A percentile compares a stretch with the other conserved stretches of the same genome.
phyloP scores from a whole-genome alignment of 2,888 invertebrate genomes.

The Pyrochroa serraticornis region DNA sequence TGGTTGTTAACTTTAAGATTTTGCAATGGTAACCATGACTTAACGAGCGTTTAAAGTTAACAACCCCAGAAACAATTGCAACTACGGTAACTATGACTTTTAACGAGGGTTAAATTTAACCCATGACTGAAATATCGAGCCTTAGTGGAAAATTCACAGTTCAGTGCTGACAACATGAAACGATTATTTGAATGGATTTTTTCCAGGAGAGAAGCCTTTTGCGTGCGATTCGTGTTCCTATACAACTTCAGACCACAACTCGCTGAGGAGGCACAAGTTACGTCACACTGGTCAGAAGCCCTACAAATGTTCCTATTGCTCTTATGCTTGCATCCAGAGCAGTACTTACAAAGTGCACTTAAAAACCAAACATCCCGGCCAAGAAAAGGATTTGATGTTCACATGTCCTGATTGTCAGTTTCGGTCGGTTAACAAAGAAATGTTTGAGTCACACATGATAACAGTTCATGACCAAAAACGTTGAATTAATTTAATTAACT shows the following conservation, averaged over 20 bases:
- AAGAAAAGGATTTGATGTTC: slow-evolving; percentile 67
- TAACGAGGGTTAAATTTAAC: no score
- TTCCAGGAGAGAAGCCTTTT: slow-evolving; percentile 76
- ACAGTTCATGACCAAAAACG: slow-evolving; percentile 51
- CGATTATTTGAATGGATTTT: slow-evolving; percentile 7
- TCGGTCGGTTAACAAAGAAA: slow-evolving; percentile 69
- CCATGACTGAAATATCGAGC: no score
- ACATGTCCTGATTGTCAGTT: slow-evolving; percentile 68
- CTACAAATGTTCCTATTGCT: slow-evolving; percentile 80
- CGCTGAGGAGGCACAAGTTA: slow-evolving; percentile 78
- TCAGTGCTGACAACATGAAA: no score
- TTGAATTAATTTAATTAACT: slow-evolving; percentile 3
- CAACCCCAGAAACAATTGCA: no score
- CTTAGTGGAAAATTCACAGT: no score
- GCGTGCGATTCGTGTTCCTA: slow-evolving; percentile 76
- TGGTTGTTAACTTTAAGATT: no score
- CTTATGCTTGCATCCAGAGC: slow-evolving; percentile 81
- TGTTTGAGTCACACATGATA: slow-evolving; percentile 63
- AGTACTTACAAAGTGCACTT: slow-evolving; percentile 79
- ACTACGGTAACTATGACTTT: no score
- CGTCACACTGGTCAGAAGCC: slow-evolving; percentile 76
- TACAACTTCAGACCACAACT: slow-evolving; percentile 79
- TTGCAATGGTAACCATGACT: no score
- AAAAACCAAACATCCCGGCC: slow-evolving; percentile 77
- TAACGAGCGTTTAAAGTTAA: no score